Percentiles rank a stretch among this genome's conserved stretches.
Conservation (phyloP, 2,888 invertebrate species). For the Bombylius discolor region DNA sequence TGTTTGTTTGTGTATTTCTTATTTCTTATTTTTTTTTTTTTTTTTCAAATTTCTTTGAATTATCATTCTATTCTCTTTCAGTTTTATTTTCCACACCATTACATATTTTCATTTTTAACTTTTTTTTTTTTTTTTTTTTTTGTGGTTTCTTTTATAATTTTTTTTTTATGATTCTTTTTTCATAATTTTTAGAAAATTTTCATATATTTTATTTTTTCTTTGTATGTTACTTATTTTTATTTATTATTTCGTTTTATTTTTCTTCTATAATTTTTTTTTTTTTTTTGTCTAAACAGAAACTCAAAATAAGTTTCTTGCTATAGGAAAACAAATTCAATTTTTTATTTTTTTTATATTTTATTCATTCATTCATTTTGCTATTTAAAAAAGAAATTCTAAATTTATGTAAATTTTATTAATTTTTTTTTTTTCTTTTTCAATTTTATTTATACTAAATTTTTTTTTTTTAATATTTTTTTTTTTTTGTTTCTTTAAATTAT, state of each 20-base stretch:
- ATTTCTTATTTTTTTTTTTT: conserved; percentile 4
- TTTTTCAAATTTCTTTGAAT: too few relatives aligned
- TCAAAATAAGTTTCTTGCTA: conserved; percentile 1
- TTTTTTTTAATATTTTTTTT: conserved; percentile 11
- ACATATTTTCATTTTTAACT: neutral
- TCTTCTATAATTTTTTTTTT: too few relatives aligned
- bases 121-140: conserved; percentile 1
- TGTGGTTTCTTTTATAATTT: neutral
- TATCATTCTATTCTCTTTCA: neutral
- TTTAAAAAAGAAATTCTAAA: too few relatives aligned
- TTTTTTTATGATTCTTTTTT: too few relatives aligned
- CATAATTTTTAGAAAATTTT: too few relatives aligned
- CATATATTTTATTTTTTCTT: too few relatives aligned
- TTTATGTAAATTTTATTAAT: conserved; percentile 7
- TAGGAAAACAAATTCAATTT: conserved; percentile 5
- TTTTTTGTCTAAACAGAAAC: conserved; percentile 4
- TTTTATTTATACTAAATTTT: conserved; percentile 10
- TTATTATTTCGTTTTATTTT: too few relatives aligned
- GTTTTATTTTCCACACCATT: neutral
- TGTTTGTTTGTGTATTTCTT: neutral
- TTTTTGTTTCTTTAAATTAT: conserved; percentile 11
- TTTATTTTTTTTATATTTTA: neutral
- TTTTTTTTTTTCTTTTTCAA: conserved; percentile 11
- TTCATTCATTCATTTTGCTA: neutral
- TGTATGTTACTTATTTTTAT: too few relatives aligned